Evolutionary conservation across 2,888 invertebrate species (phyloP), one percentile per base, ranked within the genome.

Genomic region (Acanthopleura granulata): DNA sequence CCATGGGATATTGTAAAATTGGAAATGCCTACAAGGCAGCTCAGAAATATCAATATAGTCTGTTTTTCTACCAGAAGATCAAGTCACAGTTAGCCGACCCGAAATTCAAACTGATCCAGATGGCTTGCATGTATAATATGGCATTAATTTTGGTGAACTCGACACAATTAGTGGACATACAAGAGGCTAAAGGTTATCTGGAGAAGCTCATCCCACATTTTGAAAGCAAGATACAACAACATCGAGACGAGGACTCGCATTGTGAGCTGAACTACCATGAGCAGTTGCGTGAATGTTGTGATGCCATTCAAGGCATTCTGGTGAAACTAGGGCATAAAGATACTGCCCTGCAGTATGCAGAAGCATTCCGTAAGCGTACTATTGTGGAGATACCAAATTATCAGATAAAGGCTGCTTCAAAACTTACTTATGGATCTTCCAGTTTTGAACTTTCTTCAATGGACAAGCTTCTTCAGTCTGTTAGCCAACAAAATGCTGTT

Each of bases 101-200:
- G 77, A 85, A 83, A 22, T 83, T 82, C 74, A 75, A 75, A 1
- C 86, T 86, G 62, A 80, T 87, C 9, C 80, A 83, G 77, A 83
- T 82, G 9, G 77, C 86, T 73, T 83, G 86, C 76, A 85, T 88
- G 71, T 88, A 82, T 75, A 85, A 87, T 79, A 81, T 86, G 25
- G 88, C 88, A 6, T 84, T 85, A 75, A 85, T 89, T 22, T 77
- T 85, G 25, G 86, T 87, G 78, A 76, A 84, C 57, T 88, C 89
- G 0, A 84, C 85, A 1, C 86, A 87, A 74, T 77, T 85, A 76
- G 72, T 75, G 62, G 87, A 89, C 30, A 82, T 88, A 12, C 87
- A 88, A 61, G 81, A 84, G 61, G 87, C 88, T 0, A 74, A 80
- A 72, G 85, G 84, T 62, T 84, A 84, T 74, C 86, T 89, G 69